These are phyloP conservation scores for Pemphredon lugubris DNA, from an alignment of 2,888 invertebrate species.

Conservation along the genomic window DNA sequence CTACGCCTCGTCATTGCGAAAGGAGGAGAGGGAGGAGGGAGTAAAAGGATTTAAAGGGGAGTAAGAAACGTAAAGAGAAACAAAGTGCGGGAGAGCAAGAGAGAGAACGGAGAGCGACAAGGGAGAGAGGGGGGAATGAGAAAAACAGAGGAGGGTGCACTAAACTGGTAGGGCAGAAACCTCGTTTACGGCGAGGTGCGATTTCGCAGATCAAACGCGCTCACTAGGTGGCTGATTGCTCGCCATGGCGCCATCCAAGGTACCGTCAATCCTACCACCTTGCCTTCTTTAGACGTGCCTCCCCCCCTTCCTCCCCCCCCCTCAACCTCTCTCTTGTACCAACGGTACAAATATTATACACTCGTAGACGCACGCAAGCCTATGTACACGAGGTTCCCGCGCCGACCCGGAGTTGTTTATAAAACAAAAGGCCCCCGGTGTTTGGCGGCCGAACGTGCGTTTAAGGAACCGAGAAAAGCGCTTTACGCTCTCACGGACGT, in stretches of 20 bases:
- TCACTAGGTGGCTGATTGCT: slow-evolving; percentile 55
- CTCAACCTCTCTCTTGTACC: background rate
- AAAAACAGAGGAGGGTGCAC: slow-evolving; percentile 8
- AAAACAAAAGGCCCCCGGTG: slow-evolving; percentile 63
- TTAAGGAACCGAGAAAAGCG: slow-evolving; percentile 55
- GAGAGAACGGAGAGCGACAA: background rate
- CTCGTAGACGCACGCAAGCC: background rate
- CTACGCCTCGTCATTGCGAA: background rate
- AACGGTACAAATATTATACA: no score
- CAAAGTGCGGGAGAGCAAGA: background rate
- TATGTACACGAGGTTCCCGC: background rate
- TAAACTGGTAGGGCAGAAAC: slow-evolving; percentile 43
- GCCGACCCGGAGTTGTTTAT: slow-evolving; percentile 54
- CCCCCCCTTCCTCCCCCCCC: no score
- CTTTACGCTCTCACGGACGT: slow-evolving; percentile 44
- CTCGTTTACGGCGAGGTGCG: slow-evolving; percentile 58
- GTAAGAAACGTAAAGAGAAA: slow-evolving; percentile 16
- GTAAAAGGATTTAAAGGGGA: no score
- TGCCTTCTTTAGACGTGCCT: slow-evolving; percentile 32
- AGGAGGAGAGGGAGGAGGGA: background rate
- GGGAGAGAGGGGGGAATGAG: background rate
- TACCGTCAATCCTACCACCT: slow-evolving; percentile 33
- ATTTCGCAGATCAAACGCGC: slow-evolving; percentile 67
- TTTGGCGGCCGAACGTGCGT: slow-evolving; percentile 47
- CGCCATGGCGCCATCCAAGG: slow-evolving; percentile 37